These are phyloP conservation scores for Oxystoma pomonae DNA, from an alignment of 2,888 invertebrate genomes.

Conservation along the genomic window DNA sequence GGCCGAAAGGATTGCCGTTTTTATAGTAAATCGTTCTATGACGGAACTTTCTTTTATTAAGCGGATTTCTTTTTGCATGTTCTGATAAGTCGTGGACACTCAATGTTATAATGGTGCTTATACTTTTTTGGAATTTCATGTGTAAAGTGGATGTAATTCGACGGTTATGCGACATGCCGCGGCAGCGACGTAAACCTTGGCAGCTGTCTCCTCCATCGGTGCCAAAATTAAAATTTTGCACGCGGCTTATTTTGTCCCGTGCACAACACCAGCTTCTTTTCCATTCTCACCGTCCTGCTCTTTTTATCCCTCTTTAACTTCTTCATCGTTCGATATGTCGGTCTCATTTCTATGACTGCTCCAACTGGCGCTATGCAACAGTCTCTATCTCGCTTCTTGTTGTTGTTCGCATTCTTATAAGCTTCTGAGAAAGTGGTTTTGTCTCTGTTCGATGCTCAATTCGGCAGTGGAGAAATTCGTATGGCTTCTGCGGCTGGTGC, in stretches of 20 bases:
- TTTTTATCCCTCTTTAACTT: not conserved
- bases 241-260: constrained; percentile 26
- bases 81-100: too few species aligned
- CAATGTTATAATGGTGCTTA: too few species aligned
- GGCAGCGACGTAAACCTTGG: constrained; percentile 18
- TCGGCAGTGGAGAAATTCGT: too few species aligned
- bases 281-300: not conserved
- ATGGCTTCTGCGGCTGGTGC: too few species aligned
- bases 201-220: constrained; percentile 16
- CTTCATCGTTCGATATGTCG: not conserved
- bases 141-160: too few species aligned
- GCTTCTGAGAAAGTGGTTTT: not conserved
- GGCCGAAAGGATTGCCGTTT: too few species aligned
- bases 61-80: too few species aligned
- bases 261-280: constrained; percentile 14
- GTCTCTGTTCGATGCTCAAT: not conserved
- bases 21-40: too few species aligned
- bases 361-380: not conserved
- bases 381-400: not conserved
- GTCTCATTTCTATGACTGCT: not conserved
- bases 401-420: not conserved
- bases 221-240: constrained; percentile 28
- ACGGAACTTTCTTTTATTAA: too few species aligned
- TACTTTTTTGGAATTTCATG: too few species aligned
- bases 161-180: too few species aligned